Evolutionary conservation across 2,888 invertebrate species (phyloP), one percentile per base, ranked within the genome.

Genomic region (Ormyrus nitidulus): DNA sequence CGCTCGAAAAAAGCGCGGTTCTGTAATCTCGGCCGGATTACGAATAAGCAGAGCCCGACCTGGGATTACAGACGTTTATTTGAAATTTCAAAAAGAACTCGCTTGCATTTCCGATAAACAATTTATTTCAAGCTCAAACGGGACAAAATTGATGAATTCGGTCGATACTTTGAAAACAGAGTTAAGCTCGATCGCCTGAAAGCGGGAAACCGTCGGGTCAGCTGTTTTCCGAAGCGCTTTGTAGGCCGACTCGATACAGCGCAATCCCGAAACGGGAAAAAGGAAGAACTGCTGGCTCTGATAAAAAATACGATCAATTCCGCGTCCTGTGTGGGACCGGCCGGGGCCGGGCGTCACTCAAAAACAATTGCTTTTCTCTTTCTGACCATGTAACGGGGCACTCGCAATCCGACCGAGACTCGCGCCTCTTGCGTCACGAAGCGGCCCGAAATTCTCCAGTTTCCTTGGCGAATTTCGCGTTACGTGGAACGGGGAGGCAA

Each of bases 341-440:
- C 46, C 19, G 48, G 44, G 51, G 53, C 46, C 19, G 48, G 34
- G 46, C 73, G 74, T 58, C 81, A 81, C 74, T 84, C 77, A 83
- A 83, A 86, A 87, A 86, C 84, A 86, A 86, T 86, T 84, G 84
- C 82, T 85, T 83, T 81, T 77, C 61, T 68, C 69, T 72, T 61
- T 66, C 81, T 84, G 84, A 84, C 84, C 83, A 84, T 85, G 83
- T 85, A 85, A 85, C 83, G 84, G 82, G 84, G 84, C 82, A 79
- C 84, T 84, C 83, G 83, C 84, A 84, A 84, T 83, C 70, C 59
- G 59, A 81, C 77, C 77, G 80, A 83, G 71, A 77, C 71, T 77
- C 64, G 44, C 70, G 69, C 58, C 65, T 71, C 13, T 73, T 73
- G 56, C 56, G 81, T 83, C 84, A 85, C 85, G 86, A 86, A 87